Base-by-base conservation (phyloP, 2,888 invertebrate genomes). In the Drepana falcataria region DNA sequence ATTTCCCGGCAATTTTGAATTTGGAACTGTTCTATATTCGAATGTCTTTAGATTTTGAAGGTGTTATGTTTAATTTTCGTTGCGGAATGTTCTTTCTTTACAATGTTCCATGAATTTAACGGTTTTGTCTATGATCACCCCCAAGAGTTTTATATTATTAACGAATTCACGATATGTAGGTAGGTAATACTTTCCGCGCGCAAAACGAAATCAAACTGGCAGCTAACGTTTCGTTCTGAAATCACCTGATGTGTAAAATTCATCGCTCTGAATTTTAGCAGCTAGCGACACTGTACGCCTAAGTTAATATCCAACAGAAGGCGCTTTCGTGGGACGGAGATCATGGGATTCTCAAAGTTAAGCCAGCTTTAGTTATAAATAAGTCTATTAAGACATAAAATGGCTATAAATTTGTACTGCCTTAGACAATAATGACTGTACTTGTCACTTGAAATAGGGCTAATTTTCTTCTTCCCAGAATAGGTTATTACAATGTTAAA, bases 361-460 rank as follows among this genome's bases (percentile, higher is more conserved):
- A 40, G 40, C 40, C 37, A 37, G 5, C 37, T 51, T 7, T 21
- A 4, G 51, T 34, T 34, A 51, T 51, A 51, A 51, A 40, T 51
- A 40, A 51, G 40, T 21, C 40, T 34, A 21, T 9, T 35, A 35
- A 33, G 51, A 40, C 33, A 40, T 51, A 51, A 51, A 0, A 40
- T n/a, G 33, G 51, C 34, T 33, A 40, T 51, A 40, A 51, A 51
- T 51, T 51, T 6, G 21, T 49, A 7, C 40, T 40, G 33, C 34
- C 33, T 2, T n/a, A 49, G 49, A 51, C 51, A 34, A 40, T 34
- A 51, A 51, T 51, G 40, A 51, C 40, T 51, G 34, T 40, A 51
- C 33, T 40, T 41, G 51, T 40, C 35, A 34, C 51, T 51, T 41
- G 1, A 40, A 41, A 9, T 49, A 40, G n/a, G 6, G 44, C 44